Percentiles rank a stretch among this genome's conserved stretches.
Evolutionary conservation across 2,113 vertebrate species (phyloP).

Genomic region (Sylvietta virens): DNA sequence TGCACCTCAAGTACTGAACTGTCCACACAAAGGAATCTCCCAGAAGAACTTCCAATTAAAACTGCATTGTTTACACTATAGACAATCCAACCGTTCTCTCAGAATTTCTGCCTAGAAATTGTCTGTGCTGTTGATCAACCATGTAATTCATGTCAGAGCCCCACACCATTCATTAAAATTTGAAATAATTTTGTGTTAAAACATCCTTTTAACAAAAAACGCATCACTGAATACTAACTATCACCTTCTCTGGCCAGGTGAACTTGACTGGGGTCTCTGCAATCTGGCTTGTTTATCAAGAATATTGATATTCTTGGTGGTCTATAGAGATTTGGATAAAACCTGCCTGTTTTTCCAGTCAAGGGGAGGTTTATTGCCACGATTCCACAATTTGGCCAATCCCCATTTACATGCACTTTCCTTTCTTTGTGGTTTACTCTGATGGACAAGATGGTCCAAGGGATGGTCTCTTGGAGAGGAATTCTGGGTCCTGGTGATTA

Average conservation of each 20-base stretch:
- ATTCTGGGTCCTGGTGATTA: constrained; percentile 5
- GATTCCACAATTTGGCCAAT: not conserved
- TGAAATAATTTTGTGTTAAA: not conserved
- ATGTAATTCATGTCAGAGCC: not conserved
- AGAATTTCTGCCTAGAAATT: not conserved
- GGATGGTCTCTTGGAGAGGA: not conserved
- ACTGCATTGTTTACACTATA: not conserved
- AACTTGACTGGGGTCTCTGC: not conserved
- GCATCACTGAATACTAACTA: not conserved
- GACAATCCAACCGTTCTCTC: not conserved
- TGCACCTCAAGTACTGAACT: not conserved
- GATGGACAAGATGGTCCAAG: not conserved
- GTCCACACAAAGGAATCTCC: not conserved
- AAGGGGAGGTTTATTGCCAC: not conserved
- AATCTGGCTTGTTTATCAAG: not conserved
- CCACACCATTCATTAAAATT: not conserved
- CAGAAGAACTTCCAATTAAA: not conserved
- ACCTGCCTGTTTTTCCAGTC: not conserved
- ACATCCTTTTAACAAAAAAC: not conserved
- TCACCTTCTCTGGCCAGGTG: not conserved
- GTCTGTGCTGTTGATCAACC: not conserved
- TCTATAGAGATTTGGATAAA: not conserved
- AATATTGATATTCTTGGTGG: not conserved
- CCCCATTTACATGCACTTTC: not conserved
- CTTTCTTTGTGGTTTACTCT: not conserved